Evolutionary conservation across 1,140 invertebrate species (phyloP), one percentile per base, ranked within the genome.

Genomic region (Lepidotrigona ventralis): DNA sequence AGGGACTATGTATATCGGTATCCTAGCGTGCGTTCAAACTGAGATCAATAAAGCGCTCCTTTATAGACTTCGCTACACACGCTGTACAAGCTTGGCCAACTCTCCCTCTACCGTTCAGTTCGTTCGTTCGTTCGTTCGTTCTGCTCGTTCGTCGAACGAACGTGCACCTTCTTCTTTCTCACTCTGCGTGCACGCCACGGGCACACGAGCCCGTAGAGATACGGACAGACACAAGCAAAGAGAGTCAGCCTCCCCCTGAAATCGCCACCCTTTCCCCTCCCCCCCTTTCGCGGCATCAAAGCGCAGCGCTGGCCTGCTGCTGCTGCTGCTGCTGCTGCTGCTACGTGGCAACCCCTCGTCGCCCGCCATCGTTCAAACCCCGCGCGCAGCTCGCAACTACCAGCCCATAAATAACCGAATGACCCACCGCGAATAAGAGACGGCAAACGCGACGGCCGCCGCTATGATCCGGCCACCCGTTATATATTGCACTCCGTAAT

Each of bases 21-120:
- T 93, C 92, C 92, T 93, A 92, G 92, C 91, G 91, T 91, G 92
- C 91, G 92, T 92, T 93, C 92, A 92, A 94, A 93, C 93, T 91
- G 91, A 94, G 93, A 94, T 94, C 93, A 94, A 93, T 94, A 93
- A 94, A 93, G 93, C 92, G 92, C 91, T 93, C 92, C 92, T 93
- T 93, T 93, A 93, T 93, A 93, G 92, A 93, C 93, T 93, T 93
- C 90, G 79, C 91, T 92, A 91, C 91, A 92, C 91, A 90, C 93
- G 90, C 88, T 88, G 91, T 91, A 92, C 91, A 91, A 92, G 91
- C 92, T 93, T 91, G 91, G 90, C 86, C 91, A 90, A 92, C 90
- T 85, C 85, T 81, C 85, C 72, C 78, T 70, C 79, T 53, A 71
- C 64, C 58, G 5, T 33, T 81, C 74, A 9, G 21, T 64, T 64